Conservation (phyloP, 2,113 vertebrate species). For the Limanda limanda region DNA sequence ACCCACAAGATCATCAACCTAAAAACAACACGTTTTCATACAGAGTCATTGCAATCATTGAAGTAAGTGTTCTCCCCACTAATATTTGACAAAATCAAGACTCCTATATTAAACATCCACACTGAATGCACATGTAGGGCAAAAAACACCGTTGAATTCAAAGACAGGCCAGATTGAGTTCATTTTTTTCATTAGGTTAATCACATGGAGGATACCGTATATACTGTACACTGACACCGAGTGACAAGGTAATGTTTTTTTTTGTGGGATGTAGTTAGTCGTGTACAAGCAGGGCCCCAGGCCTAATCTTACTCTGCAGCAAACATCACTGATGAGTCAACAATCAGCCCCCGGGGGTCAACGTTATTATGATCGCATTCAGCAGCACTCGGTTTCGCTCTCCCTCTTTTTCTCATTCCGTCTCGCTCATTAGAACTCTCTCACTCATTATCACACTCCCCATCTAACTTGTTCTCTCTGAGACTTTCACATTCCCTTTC, state of each 20-base stretch:
- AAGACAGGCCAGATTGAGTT: not conserved
- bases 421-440: conserved; percentile 60
- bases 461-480: conserved; percentile 45
- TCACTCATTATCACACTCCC: conserved; percentile 61
- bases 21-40: conserved; percentile 29
- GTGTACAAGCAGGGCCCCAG: conserved; percentile 33
- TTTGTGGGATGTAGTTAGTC: conserved; percentile 39
- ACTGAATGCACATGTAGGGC: not conserved
- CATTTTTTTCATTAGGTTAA: conserved; percentile 23
- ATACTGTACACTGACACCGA: conserved; percentile 25
- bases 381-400: conserved; percentile 28
- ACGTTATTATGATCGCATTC: conserved; percentile 51
- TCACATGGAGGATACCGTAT: not conserved
- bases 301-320: conserved; percentile 56
- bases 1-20: conserved; percentile 20
- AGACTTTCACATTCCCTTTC: conserved; percentile 38
- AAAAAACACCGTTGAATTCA: not conserved
- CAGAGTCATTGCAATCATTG: conserved; percentile 21
- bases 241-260: conserved; percentile 41
- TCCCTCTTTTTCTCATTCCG: conserved; percentile 24
- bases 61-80: not conserved
- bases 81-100: conserved; percentile 1
- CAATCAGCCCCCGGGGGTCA: conserved; percentile 61
- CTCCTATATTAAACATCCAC: conserved; percentile 17
- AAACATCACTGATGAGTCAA: conserved; percentile 69